Conservation (phyloP, 2,888 invertebrate genomes). For the Drosophila flavopinicola region DNA sequence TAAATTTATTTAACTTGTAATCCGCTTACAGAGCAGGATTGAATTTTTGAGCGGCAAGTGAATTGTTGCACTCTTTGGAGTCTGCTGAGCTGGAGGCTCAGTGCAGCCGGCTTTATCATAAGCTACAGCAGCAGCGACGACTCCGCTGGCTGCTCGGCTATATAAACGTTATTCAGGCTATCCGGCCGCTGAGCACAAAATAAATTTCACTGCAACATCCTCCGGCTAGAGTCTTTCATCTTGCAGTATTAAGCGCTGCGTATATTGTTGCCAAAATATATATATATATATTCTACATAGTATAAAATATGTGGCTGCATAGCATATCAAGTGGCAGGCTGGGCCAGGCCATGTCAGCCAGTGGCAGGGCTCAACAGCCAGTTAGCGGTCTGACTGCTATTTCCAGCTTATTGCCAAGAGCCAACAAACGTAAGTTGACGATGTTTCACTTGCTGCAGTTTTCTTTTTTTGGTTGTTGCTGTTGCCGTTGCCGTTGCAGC, state of each 20-base stretch:
- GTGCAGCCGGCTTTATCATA: slow-evolving; percentile 25
- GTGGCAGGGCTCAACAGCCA: slow-evolving; percentile 58
- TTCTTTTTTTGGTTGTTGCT: not conserved
- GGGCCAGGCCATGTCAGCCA: slow-evolving; percentile 10
- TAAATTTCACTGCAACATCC: slow-evolving; percentile 48
- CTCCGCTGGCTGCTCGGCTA: slow-evolving; percentile 21
- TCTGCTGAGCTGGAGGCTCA: slow-evolving; percentile 18
- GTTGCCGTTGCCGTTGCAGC: slow-evolving; percentile 25
- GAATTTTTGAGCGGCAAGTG: slow-evolving; percentile 55
- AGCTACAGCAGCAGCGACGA: slow-evolving; percentile 13
- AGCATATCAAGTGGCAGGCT: slow-evolving; percentile 48
- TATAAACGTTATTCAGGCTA: slow-evolving; percentile 60
- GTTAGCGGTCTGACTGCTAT: slow-evolving; percentile 54
- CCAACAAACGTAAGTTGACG: slow-evolving; percentile 33
- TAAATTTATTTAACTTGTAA: slow-evolving; percentile 67
- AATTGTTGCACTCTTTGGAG: slow-evolving; percentile 22
- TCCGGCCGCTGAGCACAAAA: slow-evolving; percentile 51
- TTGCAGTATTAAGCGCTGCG: slow-evolving; percentile 61
- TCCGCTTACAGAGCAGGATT: slow-evolving; percentile 59
- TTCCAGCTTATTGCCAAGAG: slow-evolving; percentile 63
- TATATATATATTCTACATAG: not conserved
- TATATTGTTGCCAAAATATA: slow-evolving; percentile 73
- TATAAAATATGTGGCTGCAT: slow-evolving; percentile 10
- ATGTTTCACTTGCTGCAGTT: slow-evolving; percentile 9
- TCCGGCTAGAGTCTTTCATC: slow-evolving; percentile 5